A percentile compares a stretch with the other conserved stretches of the same genome.
phyloP scores from a whole-genome alignment of 2,888 invertebrate genomes.

The Corythucha ciliata region DNA sequence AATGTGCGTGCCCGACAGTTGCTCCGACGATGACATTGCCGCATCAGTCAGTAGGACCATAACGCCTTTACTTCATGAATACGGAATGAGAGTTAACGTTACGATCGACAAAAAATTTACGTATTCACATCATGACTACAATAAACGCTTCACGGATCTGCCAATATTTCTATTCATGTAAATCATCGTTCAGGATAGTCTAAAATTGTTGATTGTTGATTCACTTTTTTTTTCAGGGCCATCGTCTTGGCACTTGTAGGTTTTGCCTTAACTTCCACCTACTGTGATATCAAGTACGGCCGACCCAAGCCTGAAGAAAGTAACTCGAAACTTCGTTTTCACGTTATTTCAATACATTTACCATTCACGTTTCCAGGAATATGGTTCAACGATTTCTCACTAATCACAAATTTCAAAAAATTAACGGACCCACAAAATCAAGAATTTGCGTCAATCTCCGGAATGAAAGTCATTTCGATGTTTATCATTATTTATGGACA shows the following conservation, averaged over 20 bases:
- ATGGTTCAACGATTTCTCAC: slow-evolving; percentile 11
- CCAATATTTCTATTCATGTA: no score
- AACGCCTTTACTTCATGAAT: not conserved
- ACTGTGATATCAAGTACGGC: not conserved
- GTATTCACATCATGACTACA: no score
- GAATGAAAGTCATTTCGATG: slow-evolving; percentile 22
- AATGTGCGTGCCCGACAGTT: slow-evolving; percentile 3
- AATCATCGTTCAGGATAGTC: not conserved
- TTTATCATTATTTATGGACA: slow-evolving; percentile 24
- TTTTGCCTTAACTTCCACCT: not conserved
- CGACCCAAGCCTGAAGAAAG: not conserved
- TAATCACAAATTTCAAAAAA: slow-evolving; percentile 1
- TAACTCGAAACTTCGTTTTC: not conserved
- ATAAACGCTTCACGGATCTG: no score
- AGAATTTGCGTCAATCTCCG: slow-evolving; percentile 18
- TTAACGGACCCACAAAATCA: slow-evolving; percentile 1
- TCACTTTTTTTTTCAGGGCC: not conserved
- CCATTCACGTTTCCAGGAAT: slow-evolving; percentile 7
- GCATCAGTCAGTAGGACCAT: not conserved
- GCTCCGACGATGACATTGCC: slow-evolving; percentile 4
- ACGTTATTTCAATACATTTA: no score
- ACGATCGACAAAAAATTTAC: not conserved
- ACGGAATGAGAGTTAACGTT: not conserved
- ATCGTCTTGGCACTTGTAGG: not conserved
- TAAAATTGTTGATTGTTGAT: not conserved